Conservation (phyloP, 2,113 vertebrate genomes). For the Microcebus griseorufus region DNA sequence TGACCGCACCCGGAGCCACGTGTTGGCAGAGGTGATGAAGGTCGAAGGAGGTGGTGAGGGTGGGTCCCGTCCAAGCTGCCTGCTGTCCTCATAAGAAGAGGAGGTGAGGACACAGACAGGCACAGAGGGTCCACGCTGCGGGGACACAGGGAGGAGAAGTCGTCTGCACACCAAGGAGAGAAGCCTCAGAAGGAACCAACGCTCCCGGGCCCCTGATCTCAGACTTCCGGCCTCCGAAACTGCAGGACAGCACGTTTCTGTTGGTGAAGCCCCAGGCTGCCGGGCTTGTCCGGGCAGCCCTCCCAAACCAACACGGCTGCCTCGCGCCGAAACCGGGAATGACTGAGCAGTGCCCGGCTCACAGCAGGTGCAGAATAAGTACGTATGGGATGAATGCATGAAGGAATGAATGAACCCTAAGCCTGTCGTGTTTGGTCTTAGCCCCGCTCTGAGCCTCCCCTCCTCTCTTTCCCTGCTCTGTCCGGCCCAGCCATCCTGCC, state of each 20-base stretch:
- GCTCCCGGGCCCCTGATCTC: not conserved
- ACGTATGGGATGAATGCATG: too few species aligned
- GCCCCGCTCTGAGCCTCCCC: too few species aligned
- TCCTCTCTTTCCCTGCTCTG: not conserved
- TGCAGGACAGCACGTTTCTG: not conserved
- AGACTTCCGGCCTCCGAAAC: not conserved
- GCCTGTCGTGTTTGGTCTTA: too few species aligned
- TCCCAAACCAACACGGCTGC: rapidly evolving
- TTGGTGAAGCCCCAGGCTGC: not conserved
- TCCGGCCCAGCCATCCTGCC: too few species aligned
- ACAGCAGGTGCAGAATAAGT: not conserved
- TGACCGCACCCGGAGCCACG: not conserved
- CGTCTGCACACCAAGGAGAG: not conserved
- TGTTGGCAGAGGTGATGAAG: too few species aligned
- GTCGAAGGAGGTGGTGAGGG: not conserved
- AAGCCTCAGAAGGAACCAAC: not conserved
- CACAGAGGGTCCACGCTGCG: not conserved
- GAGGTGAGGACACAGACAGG: not conserved
- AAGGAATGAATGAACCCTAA: too few species aligned
- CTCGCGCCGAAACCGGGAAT: not conserved
- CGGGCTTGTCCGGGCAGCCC: not conserved
- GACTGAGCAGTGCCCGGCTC: not conserved
- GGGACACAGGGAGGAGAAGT: not conserved
- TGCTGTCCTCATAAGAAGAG: not conserved
- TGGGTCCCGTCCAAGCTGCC: not conserved